Evolutionary conservation across 2,113 vertebrate genomes (phyloP), one percentile per base, ranked within the genome.

Genomic region (Takifugu flavidus): DNA sequence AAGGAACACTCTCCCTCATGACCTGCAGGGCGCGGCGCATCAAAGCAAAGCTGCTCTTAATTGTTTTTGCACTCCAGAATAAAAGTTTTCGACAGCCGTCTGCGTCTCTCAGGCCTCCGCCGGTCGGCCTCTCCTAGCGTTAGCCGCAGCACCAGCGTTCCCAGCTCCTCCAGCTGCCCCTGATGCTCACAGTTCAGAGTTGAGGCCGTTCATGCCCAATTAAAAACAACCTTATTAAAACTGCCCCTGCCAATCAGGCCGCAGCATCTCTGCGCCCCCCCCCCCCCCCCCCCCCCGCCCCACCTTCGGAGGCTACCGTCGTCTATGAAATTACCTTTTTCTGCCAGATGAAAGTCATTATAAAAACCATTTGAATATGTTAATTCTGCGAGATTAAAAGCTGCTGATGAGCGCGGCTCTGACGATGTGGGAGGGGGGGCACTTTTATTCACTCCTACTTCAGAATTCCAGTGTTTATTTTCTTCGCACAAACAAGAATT

Each of bases 1-100:
- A 90, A 90, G 87, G 60, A 76, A 60, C 79, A 75, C 78, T 82
- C 73, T 75, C 70, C 85, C 71, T 79, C 59, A 74, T 88, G 87
- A 91, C 88, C 89, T 83, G 82, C 75, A 25, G 89, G 89, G 75
- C 78, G 10, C 68, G 53, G 50, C 55, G 89, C 89, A 89, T 92
- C 91, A 92, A 91, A 91, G 88, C 67, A 3, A 53, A 70, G 2
- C 55, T 34, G 67, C 70, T 61, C 65, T 74, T 85, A 81, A 84
- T 82, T 82, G 88, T 87, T 90, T 85, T 75, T 72, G 50, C 72
- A 64, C 75, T 76, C 53, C 60, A 84, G 71, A 78, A 79, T 75
- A 57, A 77, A 74, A 84, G 77, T 79, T 79, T 67, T 20, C 20
- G 20, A 20, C 20, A 20, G 20, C 20, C 20, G 20, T 20, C 20